phyloP scores from a whole-genome alignment of 2,888 invertebrate genomes.

The Sphinx pinastri region DNA sequence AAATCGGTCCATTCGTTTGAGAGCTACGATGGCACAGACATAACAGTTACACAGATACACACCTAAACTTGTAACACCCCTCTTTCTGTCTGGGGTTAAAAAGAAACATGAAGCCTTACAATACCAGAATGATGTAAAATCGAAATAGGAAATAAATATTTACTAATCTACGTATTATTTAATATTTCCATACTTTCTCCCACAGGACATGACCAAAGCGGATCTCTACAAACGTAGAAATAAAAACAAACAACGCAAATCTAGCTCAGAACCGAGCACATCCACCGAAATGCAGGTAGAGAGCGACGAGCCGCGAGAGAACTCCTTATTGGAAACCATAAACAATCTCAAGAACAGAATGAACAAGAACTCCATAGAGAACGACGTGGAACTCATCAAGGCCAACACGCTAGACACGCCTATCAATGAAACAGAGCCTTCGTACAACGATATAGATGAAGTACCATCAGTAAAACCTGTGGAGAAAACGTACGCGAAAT shows the following conservation, averaged over 20 bases:
- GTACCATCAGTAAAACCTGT: conserved; percentile 71
- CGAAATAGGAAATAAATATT: no score
- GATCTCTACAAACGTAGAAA: conserved; percentile 76
- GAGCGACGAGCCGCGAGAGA: conserved; percentile 49
- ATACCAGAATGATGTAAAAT: no score
- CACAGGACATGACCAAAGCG: conserved; percentile 79
- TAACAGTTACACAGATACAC: no score
- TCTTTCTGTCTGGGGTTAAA: no score
- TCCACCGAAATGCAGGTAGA: conserved; percentile 48
- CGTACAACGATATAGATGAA: conserved; percentile 60
- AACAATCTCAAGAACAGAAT: conserved; percentile 65
- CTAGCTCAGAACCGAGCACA: conserved; percentile 59
- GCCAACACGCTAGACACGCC: conserved; percentile 71
- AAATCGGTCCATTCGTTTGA: no score
- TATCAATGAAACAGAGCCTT: conserved; percentile 55
- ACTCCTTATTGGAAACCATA: conserved; percentile 61
- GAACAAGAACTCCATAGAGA: conserved; percentile 72
- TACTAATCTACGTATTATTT: not conserved
- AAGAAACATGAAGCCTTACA: no score
- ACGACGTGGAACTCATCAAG: conserved; percentile 72
- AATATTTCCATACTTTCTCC: conserved; percentile 24
- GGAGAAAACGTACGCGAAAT: conserved; percentile 73
- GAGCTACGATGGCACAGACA: no score
- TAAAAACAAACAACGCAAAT: conserved; percentile 69
- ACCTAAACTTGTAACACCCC: no score